Conservation (phyloP, 2,888 invertebrate genomes). For the Cerastoderma edule region DNA sequence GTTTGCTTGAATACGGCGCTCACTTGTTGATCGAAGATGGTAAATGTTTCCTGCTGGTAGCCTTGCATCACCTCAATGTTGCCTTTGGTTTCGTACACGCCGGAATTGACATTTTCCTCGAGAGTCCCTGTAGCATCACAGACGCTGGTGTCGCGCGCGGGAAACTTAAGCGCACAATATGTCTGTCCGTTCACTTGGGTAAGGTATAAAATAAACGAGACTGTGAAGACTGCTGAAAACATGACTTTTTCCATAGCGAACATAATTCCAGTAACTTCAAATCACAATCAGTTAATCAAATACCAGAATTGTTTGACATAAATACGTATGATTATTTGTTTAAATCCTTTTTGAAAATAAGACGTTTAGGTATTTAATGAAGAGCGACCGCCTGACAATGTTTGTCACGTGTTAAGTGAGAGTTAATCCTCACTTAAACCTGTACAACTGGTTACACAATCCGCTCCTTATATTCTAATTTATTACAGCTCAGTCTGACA, state of each 20-base stretch:
- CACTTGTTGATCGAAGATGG: conserved; percentile 44
- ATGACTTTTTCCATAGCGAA: too few species aligned
- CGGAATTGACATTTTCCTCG: conserved; percentile 45
- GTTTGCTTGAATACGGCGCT: conserved; percentile 20
- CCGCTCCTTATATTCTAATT: conserved; percentile 13
- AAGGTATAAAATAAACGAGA: background rate
- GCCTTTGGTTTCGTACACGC: conserved; percentile 48
- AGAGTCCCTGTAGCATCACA: conserved; percentile 56
- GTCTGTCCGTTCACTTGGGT: conserved; percentile 30
- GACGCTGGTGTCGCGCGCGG: conserved; percentile 31
- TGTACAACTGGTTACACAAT: conserved; percentile 13
- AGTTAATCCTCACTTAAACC: conserved; percentile 33
- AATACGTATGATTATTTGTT: too few species aligned
- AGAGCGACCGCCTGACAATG: background rate
- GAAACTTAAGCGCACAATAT: conserved; percentile 40
- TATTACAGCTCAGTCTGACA: conserved; percentile 4
- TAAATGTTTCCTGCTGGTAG: conserved; percentile 38
- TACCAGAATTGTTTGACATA: too few species aligned
- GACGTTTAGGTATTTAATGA: conserved; percentile 5
- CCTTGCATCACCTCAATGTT: conserved; percentile 37
- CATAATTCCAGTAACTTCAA: too few species aligned
- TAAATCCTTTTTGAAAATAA: too few species aligned
- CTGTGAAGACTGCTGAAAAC: too few species aligned
- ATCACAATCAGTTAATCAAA: too few species aligned
- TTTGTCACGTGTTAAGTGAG: conserved; percentile 33